Base-by-base conservation (phyloP, 2,797 vertebrate genomes). In the Siniperca obscura region DNA sequence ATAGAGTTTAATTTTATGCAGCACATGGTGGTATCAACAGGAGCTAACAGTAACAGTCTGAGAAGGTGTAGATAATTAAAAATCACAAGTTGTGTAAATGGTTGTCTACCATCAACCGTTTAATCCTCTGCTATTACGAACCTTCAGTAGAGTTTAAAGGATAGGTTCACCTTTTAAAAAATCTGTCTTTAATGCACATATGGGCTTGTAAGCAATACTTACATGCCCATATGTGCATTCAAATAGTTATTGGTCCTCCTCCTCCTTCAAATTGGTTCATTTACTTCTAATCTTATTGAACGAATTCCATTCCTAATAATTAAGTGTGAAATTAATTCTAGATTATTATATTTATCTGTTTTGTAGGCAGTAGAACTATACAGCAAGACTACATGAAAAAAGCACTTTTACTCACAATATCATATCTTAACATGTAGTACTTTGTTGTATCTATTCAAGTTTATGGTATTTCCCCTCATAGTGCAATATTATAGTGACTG, bases 401-500 rank as follows among this genome's bases (percentile, higher is more conserved):
- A 44, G 0, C 1, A 42, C 2, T 74, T 50, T 67, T 42, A 66
- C 34, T 25, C 55, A 55, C 1, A 5, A 25, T 48, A 40, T 62
- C 21, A 7, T 50, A 52, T 1, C 7, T 9, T 56, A 42, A 17
- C 8, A 1, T 62, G 55, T 25, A 21, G 4, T 40, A 30, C 5
- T 57, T 62, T 67, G 27, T 36, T 84, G 36, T 34, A 74, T 27
- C 68, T 27, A 30, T 25, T 48, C 14, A n/a, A 13, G 25, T 84
- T 62, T 21, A 46, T 59, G 17, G 40, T 64, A 44, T 86, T 80
- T 64, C 52, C 34, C 48, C 67, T 46, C 60, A 78, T 48, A 56
- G 46, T 81, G 52, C 87, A 81, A 84, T 61, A 55, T 30, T 34
- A 76, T 62, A 74, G 42, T 12, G 16, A 62, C 13, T 55, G 76